These are phyloP conservation scores for Amorpha juglandis DNA, from an alignment of 2,888 invertebrate genomes.

Conservation along the genomic window DNA sequence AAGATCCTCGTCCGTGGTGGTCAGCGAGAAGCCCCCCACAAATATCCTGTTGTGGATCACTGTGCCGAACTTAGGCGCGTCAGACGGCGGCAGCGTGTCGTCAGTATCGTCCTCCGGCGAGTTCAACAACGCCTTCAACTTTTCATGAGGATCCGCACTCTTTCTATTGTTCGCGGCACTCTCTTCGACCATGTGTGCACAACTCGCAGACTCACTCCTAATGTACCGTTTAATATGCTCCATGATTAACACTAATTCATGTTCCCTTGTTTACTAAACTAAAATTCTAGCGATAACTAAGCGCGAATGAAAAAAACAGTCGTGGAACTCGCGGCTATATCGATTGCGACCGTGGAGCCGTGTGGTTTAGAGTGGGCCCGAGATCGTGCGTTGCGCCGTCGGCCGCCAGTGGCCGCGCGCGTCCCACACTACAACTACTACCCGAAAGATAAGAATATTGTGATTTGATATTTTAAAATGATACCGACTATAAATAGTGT, in stretches of 20 bases:
- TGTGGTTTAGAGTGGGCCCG: slow-evolving; percentile 55
- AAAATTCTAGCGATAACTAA: slow-evolving; percentile 72
- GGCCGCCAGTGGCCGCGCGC: slow-evolving; percentile 35
- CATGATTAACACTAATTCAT: slow-evolving; percentile 68
- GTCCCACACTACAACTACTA: slow-evolving; percentile 29
- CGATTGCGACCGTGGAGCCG: slow-evolving; percentile 48
- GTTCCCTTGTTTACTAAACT: slow-evolving; percentile 81
- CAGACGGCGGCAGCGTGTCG: slow-evolving; percentile 73
- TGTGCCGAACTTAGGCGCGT: slow-evolving; percentile 88
- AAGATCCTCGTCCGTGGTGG: slow-evolving; percentile 96
- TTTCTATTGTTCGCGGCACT: slow-evolving; percentile 68
- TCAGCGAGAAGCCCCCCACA: slow-evolving; percentile 97
- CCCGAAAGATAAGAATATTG: slow-evolving; percentile 25
- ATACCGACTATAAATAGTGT: slow-evolving; percentile 81
- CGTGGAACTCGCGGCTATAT: slow-evolving; percentile 55
- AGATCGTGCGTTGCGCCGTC: slow-evolving; percentile 64
- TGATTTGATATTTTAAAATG: slow-evolving; percentile 58
- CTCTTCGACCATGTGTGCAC: slow-evolving; percentile 80
- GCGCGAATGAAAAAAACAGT: slow-evolving; percentile 47
- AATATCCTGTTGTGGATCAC: slow-evolving; percentile 97
- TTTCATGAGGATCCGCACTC: slow-evolving; percentile 75
- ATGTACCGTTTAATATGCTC: slow-evolving; percentile 77
- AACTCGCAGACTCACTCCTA: slow-evolving; percentile 78
- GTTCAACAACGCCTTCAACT: slow-evolving; percentile 74
- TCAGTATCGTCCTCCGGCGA: slow-evolving; percentile 77